Evolutionary conservation across 2,888 invertebrate genomes (phyloP).

Genomic region (Agriopis aurantiaria): DNA sequence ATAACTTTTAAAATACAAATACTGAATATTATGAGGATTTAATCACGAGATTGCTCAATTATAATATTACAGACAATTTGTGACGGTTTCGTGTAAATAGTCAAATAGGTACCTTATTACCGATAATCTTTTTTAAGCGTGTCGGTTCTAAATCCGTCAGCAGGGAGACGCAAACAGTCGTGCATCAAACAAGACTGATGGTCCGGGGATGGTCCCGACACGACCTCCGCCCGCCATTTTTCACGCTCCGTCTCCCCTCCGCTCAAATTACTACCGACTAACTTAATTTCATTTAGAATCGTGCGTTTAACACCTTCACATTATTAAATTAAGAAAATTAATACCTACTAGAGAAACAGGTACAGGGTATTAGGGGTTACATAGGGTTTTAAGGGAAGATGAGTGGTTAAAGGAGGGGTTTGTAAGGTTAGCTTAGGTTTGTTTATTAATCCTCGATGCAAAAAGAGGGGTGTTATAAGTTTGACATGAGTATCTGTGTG

Average conservation of each 20-base stretch:
- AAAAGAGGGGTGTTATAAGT: no score
- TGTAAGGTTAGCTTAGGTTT: no score
- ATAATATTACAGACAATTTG: no score
- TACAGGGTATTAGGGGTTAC: no score
- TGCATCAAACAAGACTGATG: constrained; percentile 56
- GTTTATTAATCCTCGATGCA: no score
- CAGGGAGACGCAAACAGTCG: constrained; percentile 44
- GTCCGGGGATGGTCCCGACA: constrained; percentile 48
- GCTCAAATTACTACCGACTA: constrained; percentile 57
- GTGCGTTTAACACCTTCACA: constrained; percentile 39
- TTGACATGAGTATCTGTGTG: no score
- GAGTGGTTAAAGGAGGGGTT: no score
- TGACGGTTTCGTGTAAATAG: no score
- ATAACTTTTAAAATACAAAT: no score
- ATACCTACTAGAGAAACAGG: not conserved
- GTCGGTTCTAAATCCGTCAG: constrained; percentile 35
- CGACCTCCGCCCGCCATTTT: constrained; percentile 58
- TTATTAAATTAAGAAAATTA: constrained; percentile 5
- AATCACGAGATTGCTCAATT: no score
- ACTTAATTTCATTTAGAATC: constrained; percentile 64
- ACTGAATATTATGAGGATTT: no score
- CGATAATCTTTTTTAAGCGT: constrained; percentile 13
- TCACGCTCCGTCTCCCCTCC: constrained; percentile 51
- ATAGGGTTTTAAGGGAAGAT: no score
- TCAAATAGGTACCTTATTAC: not conserved